Percentiles rank a stretch among this genome's conserved stretches.
These are phyloP conservation scores for Brenthis hecate DNA, from an alignment of 2,888 invertebrate genomes.

Conservation along the genomic window DNA sequence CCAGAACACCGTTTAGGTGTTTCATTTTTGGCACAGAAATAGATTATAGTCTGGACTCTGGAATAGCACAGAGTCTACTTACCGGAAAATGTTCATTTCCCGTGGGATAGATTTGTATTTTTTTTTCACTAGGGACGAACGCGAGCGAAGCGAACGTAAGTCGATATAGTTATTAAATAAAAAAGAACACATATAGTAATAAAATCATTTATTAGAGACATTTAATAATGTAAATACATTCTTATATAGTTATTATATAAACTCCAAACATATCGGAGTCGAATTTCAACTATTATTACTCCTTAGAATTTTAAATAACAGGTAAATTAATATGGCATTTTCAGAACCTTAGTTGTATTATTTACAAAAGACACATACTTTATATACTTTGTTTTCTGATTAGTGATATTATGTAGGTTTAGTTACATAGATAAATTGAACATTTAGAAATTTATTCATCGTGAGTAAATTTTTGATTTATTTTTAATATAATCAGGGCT, in stretches of 20 bases:
- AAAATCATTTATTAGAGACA: conserved; percentile 31
- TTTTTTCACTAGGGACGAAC: too few relatives aligned
- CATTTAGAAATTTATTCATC: neutral
- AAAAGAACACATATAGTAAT: conserved; percentile 14
- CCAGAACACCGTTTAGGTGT: too few relatives aligned
- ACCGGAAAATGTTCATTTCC: too few relatives aligned
- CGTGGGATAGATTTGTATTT: too few relatives aligned
- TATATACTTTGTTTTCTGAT: neutral
- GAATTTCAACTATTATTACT: conserved; percentile 14
- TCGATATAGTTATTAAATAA: neutral
- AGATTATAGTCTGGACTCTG: too few relatives aligned
- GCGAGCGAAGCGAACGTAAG: too few relatives aligned
- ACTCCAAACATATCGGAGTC: conserved; percentile 17
- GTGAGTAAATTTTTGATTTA: too few relatives aligned
- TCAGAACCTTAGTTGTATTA: conserved; percentile 50
- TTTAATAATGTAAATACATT: conserved; percentile 26
- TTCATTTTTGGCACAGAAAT: too few relatives aligned
- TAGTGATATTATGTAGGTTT: neutral
- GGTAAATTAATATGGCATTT: conserved; percentile 77
- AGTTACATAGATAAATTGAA: too few relatives aligned
- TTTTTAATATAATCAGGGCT: too few relatives aligned
- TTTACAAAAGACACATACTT: conserved; percentile 56
- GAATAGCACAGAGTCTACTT: too few relatives aligned
- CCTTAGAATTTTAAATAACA: conserved; percentile 30
- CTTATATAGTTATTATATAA: conserved; percentile 13